A percentile compares a stretch with the other conserved stretches of the same genome.
Evolutionary conservation across 2,797 vertebrate genomes (phyloP).

Genomic region (Okamejei kenojei): DNA sequence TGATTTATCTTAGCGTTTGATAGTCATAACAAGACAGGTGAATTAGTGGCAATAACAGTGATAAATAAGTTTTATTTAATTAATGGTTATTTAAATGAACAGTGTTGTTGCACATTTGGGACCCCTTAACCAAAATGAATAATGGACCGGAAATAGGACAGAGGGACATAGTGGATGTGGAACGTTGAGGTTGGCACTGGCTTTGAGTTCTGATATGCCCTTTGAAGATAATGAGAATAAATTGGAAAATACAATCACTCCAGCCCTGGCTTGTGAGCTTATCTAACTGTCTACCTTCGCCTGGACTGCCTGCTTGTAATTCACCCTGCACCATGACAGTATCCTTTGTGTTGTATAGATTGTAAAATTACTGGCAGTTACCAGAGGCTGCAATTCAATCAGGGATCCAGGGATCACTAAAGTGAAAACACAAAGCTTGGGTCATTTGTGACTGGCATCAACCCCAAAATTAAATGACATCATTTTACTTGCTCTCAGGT

Average conservation of each 20-base stretch:
- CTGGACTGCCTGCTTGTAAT: slow-evolving; percentile 25
- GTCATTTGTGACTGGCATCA: slow-evolving; percentile 1
- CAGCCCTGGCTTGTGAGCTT: neutral
- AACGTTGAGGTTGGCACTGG: neutral
- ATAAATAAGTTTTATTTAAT: too few species aligned
- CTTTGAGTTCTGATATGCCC: neutral
- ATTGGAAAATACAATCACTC: neutral
- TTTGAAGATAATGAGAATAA: neutral
- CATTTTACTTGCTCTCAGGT: neutral
- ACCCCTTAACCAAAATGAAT: neutral
- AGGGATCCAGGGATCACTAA: neutral
- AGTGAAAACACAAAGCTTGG: neutral
- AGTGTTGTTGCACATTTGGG: neutral
- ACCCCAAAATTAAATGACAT: slow-evolving; percentile 30
- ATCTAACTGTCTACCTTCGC: neutral
- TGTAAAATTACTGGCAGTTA: slow-evolving; percentile 29
- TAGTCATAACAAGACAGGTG: too few species aligned
- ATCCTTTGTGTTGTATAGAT: neutral
- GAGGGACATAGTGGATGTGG: neutral
- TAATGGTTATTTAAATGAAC: neutral
- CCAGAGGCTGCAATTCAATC: slow-evolving; percentile 33
- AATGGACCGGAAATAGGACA: neutral
- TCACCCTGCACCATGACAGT: neutral
- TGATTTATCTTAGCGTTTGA: too few species aligned
- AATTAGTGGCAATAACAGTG: too few species aligned